Conservation (phyloP, 2,113 vertebrate genomes). For the Sceloporus tristichus region DNA sequence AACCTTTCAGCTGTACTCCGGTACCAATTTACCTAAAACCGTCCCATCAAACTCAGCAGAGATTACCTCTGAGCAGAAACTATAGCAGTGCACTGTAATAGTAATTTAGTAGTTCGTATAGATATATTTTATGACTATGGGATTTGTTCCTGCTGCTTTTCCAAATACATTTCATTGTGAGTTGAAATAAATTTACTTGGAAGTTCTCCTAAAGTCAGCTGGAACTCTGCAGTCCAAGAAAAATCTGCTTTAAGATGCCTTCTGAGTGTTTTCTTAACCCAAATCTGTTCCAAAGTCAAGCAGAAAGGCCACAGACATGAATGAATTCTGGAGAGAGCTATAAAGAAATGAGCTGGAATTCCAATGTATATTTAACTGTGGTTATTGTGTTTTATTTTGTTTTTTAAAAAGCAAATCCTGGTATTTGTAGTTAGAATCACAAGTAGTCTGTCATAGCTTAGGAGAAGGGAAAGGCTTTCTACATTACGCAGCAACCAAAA, state of each 20-base stretch:
- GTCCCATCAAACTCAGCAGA: background rate
- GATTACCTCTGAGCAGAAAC: background rate
- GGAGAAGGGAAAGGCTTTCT: background rate
- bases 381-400: background rate
- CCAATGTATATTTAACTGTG: background rate
- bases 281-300: background rate
- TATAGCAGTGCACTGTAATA: background rate
- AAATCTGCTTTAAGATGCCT: background rate
- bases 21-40: background rate
- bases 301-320: background rate
- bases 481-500: background rate
- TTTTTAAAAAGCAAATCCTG: background rate
- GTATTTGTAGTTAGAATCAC: background rate
- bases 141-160: background rate
- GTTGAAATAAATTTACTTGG: background rate
- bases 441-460: background rate
- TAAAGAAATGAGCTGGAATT: background rate
- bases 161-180: background rate
- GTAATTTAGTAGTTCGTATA: background rate
- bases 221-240: background rate
- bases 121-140: background rate
- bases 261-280: background rate
- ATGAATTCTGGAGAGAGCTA: background rate
- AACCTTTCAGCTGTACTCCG: background rate
- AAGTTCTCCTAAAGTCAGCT: background rate